A percentile compares a stretch with the other conserved stretches of the same genome.
Conservation (phyloP, 1,140 invertebrate genomes). For the Scylla paramamosain region DNA sequence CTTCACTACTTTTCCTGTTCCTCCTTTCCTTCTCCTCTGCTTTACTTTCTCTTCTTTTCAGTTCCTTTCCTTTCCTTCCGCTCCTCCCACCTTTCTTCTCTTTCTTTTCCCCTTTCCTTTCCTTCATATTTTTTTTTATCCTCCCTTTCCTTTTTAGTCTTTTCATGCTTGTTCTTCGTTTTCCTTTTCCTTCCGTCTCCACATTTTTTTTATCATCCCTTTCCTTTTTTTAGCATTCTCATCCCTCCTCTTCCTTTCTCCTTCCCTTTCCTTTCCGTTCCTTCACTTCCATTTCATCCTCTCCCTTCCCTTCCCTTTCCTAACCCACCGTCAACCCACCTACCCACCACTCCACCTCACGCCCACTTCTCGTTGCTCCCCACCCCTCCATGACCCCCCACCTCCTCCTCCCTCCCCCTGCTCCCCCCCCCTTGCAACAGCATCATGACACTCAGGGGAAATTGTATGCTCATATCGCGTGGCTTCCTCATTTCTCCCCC, state of each 20-base stretch:
- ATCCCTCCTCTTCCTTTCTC: not conserved
- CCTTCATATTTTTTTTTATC: not conserved
- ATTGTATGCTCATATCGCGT: not conserved
- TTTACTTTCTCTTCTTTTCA: not conserved
- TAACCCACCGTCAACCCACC: not conserved
- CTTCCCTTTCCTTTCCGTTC: not conserved
- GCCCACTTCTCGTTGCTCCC: no score
- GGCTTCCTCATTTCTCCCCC: not conserved
- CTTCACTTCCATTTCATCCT: not conserved
- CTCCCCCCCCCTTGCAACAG: not conserved
- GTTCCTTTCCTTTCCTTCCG: not conserved
- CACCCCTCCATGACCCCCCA: not conserved
- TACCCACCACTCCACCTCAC: not conserved
- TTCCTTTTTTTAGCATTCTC: not conserved
- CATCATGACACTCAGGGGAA: not conserved
- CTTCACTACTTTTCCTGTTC: not conserved
- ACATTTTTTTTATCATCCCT: not conserved
- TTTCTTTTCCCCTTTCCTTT: not conserved
- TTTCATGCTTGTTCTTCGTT: not conserved
- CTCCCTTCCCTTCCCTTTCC: no score
- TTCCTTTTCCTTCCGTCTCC: not conserved
- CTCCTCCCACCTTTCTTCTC: not conserved
- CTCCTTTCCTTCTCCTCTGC: not conserved
- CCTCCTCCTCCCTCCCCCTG: no score
- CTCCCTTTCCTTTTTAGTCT: not conserved